Base-by-base conservation (phyloP, 1,140 invertebrate species). In the Bombus superbus region DNA sequence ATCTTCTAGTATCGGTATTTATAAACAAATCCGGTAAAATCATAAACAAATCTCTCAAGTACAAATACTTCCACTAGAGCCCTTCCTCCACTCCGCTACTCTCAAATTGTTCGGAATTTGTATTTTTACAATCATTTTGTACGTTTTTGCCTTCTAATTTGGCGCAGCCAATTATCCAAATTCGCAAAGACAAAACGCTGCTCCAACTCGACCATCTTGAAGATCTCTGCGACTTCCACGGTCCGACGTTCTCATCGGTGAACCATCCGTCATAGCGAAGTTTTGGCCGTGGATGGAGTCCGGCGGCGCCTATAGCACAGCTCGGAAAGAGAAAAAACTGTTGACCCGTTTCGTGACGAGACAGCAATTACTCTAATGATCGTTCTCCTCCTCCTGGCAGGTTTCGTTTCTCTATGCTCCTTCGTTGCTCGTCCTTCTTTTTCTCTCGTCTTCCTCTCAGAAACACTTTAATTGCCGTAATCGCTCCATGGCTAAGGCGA, bases 281-380 rank as follows among this genome's bases (percentile, higher is more conserved):
- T 59, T 81, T 81, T 8, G 83, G 53, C 42, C 35, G 32, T 42
- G 57, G 32, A 3, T 32, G 64, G 40, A 8, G 57, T 15, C 42
- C 68, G 53, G 13, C 66, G 18, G 57, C 22, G 59, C 75, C n/a
- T 72, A 57, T 47, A 84, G 8, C 59, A 10, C 22, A 47, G 40
- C 25, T 11, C 44, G 64, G 44, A 53, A 74, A 66, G 74, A 81
- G 59, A 68, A 81, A 85, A 83, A 86, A 81, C 68, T 88, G 86
- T 86, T 88, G 86, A 88, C 86, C 86, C 59, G 86, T 73, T 88
- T 88, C 78, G 83, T 47, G 73, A 71, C 78, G 78, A 86, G 86
- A 47, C 59, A 79, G 86, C 86, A 88, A 88, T 88, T 88, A 88
- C 86, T 86, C 84, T 88, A 88, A 88, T 86, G 86, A 88, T 87